Evolutionary conservation across 2,888 invertebrate genomes (phyloP).

Genomic region (Drosophila anceps): DNA sequence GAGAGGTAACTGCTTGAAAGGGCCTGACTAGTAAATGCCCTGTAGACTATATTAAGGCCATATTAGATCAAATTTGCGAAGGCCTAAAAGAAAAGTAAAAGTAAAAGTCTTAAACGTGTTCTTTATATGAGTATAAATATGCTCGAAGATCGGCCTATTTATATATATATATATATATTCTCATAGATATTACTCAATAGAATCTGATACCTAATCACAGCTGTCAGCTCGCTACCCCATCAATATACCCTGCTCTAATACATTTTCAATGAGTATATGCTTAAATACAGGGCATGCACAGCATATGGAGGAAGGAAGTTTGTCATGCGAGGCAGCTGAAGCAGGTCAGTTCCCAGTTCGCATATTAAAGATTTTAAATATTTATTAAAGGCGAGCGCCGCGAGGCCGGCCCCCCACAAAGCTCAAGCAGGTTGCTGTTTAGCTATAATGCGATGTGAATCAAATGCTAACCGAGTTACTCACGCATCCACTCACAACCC

Average conservation of each 20-base stretch:
- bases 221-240: neutral
- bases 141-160: too few relatives aligned
- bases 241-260: neutral
- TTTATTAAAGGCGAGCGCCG: slow-evolving; percentile 43
- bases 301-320: slow-evolving; percentile 46
- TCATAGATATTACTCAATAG: too few relatives aligned
- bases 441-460: slow-evolving; percentile 34
- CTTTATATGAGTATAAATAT: neutral
- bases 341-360: slow-evolving; percentile 47
- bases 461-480: slow-evolving; percentile 48
- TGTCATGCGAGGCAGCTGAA: slow-evolving; percentile 51
- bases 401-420: slow-evolving; percentile 21
- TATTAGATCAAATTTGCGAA: neutral
- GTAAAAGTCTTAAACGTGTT: too few relatives aligned
- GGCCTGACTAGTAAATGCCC: slow-evolving; percentile 6
- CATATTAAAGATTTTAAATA: slow-evolving; percentile 49
- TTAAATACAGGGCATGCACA: slow-evolving; percentile 21
- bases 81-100: neutral
- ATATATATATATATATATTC: too few relatives aligned
- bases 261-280: neutral
- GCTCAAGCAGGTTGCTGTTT: slow-evolving; percentile 47
- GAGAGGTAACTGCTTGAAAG: neutral
- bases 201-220: neutral
- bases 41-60: neutral
- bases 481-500: slow-evolving; percentile 45